Base-by-base conservation (phyloP, 2,888 invertebrate genomes). In the Athalia cordata region DNA sequence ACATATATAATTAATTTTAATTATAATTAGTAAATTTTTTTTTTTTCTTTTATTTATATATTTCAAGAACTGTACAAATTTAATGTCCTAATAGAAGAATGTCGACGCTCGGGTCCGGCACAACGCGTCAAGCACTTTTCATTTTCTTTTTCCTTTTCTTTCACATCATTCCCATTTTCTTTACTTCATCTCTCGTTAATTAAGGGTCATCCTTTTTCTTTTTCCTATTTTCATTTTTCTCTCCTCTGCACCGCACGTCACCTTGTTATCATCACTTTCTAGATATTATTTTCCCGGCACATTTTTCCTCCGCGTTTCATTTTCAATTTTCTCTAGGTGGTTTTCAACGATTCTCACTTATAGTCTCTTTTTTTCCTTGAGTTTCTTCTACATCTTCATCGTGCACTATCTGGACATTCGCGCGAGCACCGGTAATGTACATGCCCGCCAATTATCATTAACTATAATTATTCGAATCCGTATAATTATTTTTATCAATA, bases 51-150 rank as follows among this genome's bases (percentile, higher is more conserved):
- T 86, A 89, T 89, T 89, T 89, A 89, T 89, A 88, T 86, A 11
- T 55, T 64, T 89, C 88, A 89, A 88, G 89, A 89, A 89, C 89
- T 89, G 89, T 90, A 90, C 89, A 90, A 89, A 89, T 89, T 89
- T 85, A 89, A 89, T 89, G 89, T 89, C 89, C 89, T 89, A 89
- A 87, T 87, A 87, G 88, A 87, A 86, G 86, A 82, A 82, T 82
- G 82, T 86, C 89, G 86, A 87, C 89, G 87, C 87, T 87, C 85
- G 85, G 84, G 83, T 85, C 84, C 82, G 85, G 83, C 84, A 84
- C 83, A 84, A 75, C 83, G 83, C 84, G 84, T 85, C 85, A 81
- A 85, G 80, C 65, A 67, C 61, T 62, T 72, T 49, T 15, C 8
- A 4, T 52, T 50, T 43, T 52, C 52, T 59, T 13, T 45, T 50